Evolutionary conservation across 2,797 vertebrate genomes (phyloP).

Genomic region (Emydoidea blandingii): DNA sequence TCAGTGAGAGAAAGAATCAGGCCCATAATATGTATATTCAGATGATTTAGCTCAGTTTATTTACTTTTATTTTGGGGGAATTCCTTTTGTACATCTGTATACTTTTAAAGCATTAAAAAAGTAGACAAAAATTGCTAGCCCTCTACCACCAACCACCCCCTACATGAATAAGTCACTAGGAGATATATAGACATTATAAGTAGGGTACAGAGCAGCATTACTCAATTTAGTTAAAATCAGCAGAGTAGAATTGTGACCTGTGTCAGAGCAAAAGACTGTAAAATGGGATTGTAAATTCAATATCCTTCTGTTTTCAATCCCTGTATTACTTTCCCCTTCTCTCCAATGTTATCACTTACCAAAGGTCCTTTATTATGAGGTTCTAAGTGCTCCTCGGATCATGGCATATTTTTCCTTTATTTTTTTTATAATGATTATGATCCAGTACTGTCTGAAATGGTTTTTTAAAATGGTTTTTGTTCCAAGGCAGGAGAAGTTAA

Average conservation of each 20-base stretch:
- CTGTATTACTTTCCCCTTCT: background rate
- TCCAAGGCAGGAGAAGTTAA: background rate
- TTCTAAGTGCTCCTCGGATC: background rate
- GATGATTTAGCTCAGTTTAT: background rate
- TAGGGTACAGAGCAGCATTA: conserved; percentile 29
- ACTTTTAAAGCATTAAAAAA: background rate
- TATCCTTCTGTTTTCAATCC: background rate
- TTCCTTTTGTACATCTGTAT: background rate
- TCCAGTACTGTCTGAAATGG: background rate
- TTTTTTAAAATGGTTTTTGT: background rate
- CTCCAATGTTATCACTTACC: background rate
- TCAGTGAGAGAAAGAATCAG: background rate
- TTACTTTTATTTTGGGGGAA: background rate
- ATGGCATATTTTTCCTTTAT: background rate
- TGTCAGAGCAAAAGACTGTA: conserved; percentile 87
- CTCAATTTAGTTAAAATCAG: conserved; percentile 59
- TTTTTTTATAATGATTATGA: background rate
- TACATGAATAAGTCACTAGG: background rate
- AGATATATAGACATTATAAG: background rate
- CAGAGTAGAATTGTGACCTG: conserved; percentile 77
- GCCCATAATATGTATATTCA: background rate
- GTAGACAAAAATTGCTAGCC: background rate
- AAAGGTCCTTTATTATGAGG: background rate
- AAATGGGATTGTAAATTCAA: conserved; percentile 76
- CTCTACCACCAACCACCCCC: background rate